Conservation (phyloP, 2,797 vertebrate species). For the Muscicapa comitata region DNA sequence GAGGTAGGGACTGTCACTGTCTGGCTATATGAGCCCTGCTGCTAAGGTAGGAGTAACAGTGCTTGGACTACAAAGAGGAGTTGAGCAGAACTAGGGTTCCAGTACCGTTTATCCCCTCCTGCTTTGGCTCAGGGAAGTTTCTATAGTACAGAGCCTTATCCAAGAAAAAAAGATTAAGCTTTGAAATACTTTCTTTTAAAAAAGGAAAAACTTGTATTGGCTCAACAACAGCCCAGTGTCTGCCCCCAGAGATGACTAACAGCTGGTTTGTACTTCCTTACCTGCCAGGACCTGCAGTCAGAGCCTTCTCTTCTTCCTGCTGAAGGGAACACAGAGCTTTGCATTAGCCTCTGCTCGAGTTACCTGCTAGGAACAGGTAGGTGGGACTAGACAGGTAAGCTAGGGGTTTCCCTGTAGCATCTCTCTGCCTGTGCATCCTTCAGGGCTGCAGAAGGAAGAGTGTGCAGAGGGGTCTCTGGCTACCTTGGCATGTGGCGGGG, state of each 20-base stretch:
- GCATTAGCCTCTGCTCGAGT: not conserved
- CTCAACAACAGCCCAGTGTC: not conserved
- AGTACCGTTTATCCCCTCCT: not conserved
- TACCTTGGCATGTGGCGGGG: not conserved
- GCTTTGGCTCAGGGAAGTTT: slow-evolving; percentile 1
- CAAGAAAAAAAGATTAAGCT: not conserved
- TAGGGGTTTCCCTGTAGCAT: not conserved
- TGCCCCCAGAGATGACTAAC: not conserved
- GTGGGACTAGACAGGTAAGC: not conserved
- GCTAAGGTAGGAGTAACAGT: not conserved
- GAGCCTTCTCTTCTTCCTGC: not conserved
- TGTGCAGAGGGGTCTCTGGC: not conserved
- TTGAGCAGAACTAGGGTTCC: not conserved
- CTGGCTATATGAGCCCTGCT: not conserved
- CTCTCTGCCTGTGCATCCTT: not conserved
- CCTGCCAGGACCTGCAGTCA: not conserved
- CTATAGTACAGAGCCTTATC: not conserved
- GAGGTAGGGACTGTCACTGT: not conserved
- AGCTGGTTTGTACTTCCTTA: not conserved
- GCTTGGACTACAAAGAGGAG: not conserved
- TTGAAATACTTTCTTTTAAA: not conserved
- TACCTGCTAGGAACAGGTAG: slow-evolving; percentile 2
- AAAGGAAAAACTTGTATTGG: not conserved
- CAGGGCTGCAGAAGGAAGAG: not conserved
- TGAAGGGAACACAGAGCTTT: not conserved